These are phyloP conservation scores for Minunthozetes semirufus DNA, from an alignment of 2,888 invertebrate genomes.

Conservation along the genomic window DNA sequence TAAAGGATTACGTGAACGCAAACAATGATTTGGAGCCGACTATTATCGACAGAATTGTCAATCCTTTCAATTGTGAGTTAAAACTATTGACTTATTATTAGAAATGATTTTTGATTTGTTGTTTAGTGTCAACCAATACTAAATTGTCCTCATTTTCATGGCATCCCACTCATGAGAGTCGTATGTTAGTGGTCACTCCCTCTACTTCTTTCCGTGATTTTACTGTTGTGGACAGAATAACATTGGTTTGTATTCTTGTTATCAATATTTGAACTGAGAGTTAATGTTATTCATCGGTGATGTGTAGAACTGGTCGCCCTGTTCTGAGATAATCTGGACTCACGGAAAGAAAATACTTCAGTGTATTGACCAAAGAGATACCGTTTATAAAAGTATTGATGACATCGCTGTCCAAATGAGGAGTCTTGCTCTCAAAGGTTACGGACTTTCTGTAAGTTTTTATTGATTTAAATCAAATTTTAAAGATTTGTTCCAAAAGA, in stretches of 20 bases:
- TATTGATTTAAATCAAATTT: conserved; percentile 35
- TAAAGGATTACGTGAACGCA: conserved; percentile 62
- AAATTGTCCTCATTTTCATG: conserved; percentile 70
- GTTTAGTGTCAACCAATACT: conserved; percentile 40
- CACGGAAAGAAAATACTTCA: conserved; percentile 62
- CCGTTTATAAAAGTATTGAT: conserved; percentile 54
- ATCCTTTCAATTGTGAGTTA: conserved; percentile 42
- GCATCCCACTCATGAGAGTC: conserved; percentile 74
- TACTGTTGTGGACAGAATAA: conserved; percentile 71
- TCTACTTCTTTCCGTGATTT: conserved; percentile 64
- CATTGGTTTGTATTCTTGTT: conserved; percentile 51
- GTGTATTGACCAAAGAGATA: conserved; percentile 54
- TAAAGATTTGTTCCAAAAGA: conserved; percentile 16
- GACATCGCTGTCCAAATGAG: conserved; percentile 70
- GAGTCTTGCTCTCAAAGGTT: conserved; percentile 62
- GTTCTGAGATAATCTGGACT: conserved; percentile 66
- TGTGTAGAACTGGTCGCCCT: conserved; percentile 59
- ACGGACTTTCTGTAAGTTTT: conserved; percentile 65
- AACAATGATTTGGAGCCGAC: conserved; percentile 67
- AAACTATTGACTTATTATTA: neutral
- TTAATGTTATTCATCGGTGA: conserved; percentile 42
- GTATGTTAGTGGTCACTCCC: conserved; percentile 62
- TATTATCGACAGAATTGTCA: conserved; percentile 61
- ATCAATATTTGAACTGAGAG: conserved; percentile 26
- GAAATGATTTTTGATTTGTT: neutral